A percentile compares a stretch with the other conserved stretches of the same genome.
phyloP scores from a whole-genome alignment of 2,113 vertebrate species.

The Caretta caretta region DNA sequence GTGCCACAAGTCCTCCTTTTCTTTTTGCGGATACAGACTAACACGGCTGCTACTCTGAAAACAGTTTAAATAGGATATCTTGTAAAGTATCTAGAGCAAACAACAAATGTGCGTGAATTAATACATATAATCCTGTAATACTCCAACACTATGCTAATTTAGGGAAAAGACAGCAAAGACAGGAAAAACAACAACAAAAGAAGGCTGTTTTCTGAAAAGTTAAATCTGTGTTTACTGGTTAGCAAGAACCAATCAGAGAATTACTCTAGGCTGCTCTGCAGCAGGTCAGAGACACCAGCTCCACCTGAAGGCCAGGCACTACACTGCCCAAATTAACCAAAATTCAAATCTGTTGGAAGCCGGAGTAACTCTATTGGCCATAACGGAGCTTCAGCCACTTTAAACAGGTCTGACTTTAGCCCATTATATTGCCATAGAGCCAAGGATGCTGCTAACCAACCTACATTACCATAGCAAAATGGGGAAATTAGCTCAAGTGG shows the following conservation, averaged over 20 bases:
- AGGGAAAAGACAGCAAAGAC: background rate
- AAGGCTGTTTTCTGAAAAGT: background rate
- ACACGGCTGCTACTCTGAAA: no score
- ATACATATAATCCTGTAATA: background rate
- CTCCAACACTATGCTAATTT: background rate
- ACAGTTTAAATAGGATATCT: background rate
- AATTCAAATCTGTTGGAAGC: background rate
- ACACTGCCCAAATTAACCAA: background rate
- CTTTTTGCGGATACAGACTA: no score
- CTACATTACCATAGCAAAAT: background rate
- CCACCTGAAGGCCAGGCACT: background rate
- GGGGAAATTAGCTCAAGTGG: no score
- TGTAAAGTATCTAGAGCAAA: background rate
- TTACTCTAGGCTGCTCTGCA: background rate
- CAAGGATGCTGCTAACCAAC: conserved; percentile 20
- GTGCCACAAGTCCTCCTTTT: no score
- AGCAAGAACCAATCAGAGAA: background rate
- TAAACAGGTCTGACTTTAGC: background rate
- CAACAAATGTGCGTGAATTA: background rate
- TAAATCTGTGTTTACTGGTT: background rate
- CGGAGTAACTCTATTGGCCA: conserved; percentile 42
- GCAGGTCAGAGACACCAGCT: background rate
- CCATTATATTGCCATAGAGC: conserved; percentile 24
- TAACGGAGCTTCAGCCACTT: background rate
- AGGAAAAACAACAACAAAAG: background rate